Evolutionary conservation across 2,797 vertebrate species (phyloP).

Genomic region (Atherinosoma microstoma): DNA sequence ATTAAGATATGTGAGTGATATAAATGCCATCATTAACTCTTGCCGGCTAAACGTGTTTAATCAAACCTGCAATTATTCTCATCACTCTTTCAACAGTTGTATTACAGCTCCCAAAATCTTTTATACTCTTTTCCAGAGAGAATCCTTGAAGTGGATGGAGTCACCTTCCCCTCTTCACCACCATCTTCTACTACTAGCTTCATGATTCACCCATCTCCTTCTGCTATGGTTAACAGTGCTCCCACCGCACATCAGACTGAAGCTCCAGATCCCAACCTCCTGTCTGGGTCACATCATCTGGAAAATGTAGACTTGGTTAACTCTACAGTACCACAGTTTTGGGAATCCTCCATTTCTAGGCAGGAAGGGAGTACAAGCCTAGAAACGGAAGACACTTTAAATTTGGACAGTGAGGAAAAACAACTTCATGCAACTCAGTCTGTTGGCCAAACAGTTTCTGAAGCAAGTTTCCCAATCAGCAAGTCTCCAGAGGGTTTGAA

Average conservation of each 20-base stretch:
- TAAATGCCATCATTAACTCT: background rate
- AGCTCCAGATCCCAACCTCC: constrained; percentile 14
- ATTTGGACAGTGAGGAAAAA: constrained; percentile 54
- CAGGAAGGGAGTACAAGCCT: constrained; percentile 71
- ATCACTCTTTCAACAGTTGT: background rate
- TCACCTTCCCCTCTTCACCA: constrained; percentile 33
- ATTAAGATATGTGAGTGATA: background rate
- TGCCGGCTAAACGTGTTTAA: background rate
- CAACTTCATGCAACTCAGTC: constrained; percentile 27
- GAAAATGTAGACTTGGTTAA: constrained; percentile 34
- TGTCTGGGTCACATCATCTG: constrained; percentile 15
- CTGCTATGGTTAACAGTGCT: constrained; percentile 17
- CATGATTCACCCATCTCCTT: constrained; percentile 19
- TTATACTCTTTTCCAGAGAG: constrained; percentile 63
- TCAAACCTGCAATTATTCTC: background rate
- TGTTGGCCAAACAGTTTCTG: constrained; percentile 31
- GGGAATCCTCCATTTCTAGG: constrained; percentile 54
- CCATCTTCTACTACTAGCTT: constrained; percentile 25
- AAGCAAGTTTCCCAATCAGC: constrained; percentile 36
- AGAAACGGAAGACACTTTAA: constrained; percentile 58
- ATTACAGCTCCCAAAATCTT: background rate
- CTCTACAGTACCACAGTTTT: constrained; percentile 43
- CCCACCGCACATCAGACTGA: constrained; percentile 32
- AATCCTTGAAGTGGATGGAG: constrained; percentile 11
- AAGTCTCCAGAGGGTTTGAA: constrained; percentile 41